These are phyloP conservation scores for Neuroterus valhalla DNA, from an alignment of 1,140 invertebrate genomes.

Conservation along the genomic window DNA sequence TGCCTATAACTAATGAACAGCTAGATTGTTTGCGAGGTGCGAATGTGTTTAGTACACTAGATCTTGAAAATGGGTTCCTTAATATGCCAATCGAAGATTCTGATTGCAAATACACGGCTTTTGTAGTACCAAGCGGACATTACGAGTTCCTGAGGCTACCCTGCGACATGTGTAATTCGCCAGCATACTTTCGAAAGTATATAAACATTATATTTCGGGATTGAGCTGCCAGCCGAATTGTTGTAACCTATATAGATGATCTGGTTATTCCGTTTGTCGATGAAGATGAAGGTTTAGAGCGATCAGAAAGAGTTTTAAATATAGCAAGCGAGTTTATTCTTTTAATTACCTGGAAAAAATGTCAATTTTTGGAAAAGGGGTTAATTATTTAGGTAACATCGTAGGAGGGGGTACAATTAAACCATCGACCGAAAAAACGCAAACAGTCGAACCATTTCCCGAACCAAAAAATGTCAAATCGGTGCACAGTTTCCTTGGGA, in stretches of 20 bases:
- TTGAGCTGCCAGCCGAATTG: slow-evolving; percentile 11
- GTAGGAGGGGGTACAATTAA: slow-evolving; percentile 53
- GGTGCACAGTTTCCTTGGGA: slow-evolving; percentile 37
- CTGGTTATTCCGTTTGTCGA: slow-evolving; percentile 6
- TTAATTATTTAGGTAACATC: slow-evolving; percentile 64
- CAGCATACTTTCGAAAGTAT: slow-evolving; percentile 37
- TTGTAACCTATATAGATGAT: slow-evolving; percentile 30
- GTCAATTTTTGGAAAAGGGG: slow-evolving; percentile 33
- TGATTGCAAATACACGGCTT: background rate
- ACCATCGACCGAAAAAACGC: slow-evolving; percentile 48
- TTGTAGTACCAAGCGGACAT: background rate
- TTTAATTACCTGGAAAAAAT: slow-evolving; percentile 20
- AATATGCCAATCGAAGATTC: background rate
- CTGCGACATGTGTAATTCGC: slow-evolving; percentile 38
- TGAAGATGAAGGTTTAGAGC: slow-evolving; percentile 32
- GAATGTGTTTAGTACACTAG: background rate
- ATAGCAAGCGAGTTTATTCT: slow-evolving; percentile 53
- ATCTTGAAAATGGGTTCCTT: background rate
- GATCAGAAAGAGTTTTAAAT: slow-evolving; percentile 49
- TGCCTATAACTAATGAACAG: background rate
- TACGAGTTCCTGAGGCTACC: slow-evolving; percentile 30
- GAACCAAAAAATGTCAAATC: slow-evolving; percentile 13
- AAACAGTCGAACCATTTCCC: slow-evolving; percentile 8
- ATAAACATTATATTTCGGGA: slow-evolving; percentile 39
- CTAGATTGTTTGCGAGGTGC: too few relatives aligned